These are phyloP conservation scores for Pagrus major DNA, from an alignment of 2,113 vertebrate genomes.

Conservation along the genomic window DNA sequence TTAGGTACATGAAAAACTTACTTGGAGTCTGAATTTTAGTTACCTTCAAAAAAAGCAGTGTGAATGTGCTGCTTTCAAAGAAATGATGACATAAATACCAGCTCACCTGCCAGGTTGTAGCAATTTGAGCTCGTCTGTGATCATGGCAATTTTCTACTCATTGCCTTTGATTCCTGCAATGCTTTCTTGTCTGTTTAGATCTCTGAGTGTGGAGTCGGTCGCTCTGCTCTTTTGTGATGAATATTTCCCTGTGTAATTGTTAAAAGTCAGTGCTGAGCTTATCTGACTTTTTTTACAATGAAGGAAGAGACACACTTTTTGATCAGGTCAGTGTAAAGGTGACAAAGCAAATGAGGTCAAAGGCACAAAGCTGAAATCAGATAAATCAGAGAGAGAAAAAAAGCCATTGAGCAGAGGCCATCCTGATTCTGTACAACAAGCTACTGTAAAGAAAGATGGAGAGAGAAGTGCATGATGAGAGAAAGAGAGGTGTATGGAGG, in stretches of 20 bases:
- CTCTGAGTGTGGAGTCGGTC: neutral
- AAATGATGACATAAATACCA: neutral
- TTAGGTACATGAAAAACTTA: neutral
- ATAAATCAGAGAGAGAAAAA: conserved; percentile 32
- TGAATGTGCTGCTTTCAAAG: neutral
- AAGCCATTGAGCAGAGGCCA: neutral
- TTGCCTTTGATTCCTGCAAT: neutral
- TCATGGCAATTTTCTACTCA: neutral
- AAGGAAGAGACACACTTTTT: neutral
- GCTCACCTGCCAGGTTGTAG: neutral
- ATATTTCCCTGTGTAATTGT: neutral
- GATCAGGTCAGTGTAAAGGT: neutral
- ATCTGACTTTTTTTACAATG: neutral
- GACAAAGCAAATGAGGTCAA: neutral
- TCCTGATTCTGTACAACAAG: neutral
- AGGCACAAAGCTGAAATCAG: neutral
- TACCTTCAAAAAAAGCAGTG: neutral
- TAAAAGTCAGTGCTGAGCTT: neutral
- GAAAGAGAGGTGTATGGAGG: neutral
- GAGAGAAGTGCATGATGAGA: too few relatives aligned
- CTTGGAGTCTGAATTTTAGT: neutral
- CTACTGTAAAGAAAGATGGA: conserved; percentile 18
- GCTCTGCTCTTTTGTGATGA: neutral
- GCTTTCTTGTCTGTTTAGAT: neutral
- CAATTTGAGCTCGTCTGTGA: neutral